phyloP scores from a whole-genome alignment of 2,113 vertebrate species.

The Petroica traversi region DNA sequence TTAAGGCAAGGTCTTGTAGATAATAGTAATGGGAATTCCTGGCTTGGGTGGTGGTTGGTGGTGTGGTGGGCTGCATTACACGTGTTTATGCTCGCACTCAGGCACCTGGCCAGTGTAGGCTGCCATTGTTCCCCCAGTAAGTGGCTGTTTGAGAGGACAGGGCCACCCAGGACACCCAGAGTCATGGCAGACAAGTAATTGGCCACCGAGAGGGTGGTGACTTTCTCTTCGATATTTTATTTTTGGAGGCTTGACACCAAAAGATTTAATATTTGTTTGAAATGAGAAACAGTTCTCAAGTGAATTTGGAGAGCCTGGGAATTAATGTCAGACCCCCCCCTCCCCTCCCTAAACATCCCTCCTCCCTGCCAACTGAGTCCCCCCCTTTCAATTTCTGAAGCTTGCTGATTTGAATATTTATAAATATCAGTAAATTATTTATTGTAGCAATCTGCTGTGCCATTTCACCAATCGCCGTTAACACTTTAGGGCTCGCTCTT shows the following conservation, averaged over 20 bases:
- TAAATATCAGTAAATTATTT: slow-evolving; percentile 99
- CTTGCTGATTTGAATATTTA: slow-evolving; percentile 99
- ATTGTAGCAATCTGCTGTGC: slow-evolving; percentile 99
- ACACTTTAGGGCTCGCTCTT: slow-evolving; percentile 78
- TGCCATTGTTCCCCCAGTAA: not conserved
- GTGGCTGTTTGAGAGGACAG: not conserved
- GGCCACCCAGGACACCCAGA: not conserved
- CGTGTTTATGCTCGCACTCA: not conserved
- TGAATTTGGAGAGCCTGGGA: slow-evolving; percentile 72
- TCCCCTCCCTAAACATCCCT: not conserved
- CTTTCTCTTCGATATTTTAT: slow-evolving; percentile 16
- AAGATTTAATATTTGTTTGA: slow-evolving; percentile 76
- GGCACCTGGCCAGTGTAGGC: not conserved
- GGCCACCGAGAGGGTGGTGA: not conserved
- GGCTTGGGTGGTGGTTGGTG: not conserved
- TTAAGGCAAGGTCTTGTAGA: not conserved
- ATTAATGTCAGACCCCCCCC: slow-evolving; percentile 62
- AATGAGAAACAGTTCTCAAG: slow-evolving; percentile 74
- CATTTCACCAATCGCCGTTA: slow-evolving; percentile 81
- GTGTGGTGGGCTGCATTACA: not conserved
- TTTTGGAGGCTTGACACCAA: slow-evolving; percentile 62
- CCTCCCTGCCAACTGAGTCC: slow-evolving; percentile 49
- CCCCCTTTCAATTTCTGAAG: slow-evolving; percentile 81
- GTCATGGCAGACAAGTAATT: not conserved
- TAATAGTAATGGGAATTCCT: not conserved